Base-by-base conservation (phyloP, 2,888 invertebrate genomes). In the Pelosia muscerda region DNA sequence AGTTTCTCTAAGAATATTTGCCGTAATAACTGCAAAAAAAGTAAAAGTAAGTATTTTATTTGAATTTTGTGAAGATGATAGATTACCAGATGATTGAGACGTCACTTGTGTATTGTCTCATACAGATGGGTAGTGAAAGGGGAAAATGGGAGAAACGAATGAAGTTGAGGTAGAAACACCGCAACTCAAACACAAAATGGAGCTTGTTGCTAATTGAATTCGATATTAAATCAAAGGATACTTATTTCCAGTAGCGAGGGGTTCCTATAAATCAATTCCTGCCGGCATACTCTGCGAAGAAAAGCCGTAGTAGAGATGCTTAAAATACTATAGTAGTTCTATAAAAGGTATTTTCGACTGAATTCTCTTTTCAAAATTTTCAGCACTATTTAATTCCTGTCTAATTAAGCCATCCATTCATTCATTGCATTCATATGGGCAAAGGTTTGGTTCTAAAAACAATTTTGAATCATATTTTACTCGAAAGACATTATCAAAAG, bases 21-120 rank as follows among this genome's bases (percentile, higher is more conserved):
- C 49, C n/a, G 49, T 2, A 19, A 9, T 59, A 25, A 38, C 34
- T 8, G 23, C 10, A 59, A 19, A 15, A 19, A 38, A 34, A 25
- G 34, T 25, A 38, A 1, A 38, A 9, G 38, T 38, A 19, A 1
- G 22, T 13, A 34, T 22, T 34, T 26, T 22, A 34, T 59, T 3
- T 38, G 59, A 23, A 59, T 38, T 19, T 38, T 59, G 15, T 59
- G 34, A 59, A 25, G 1, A 38, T 38, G 38, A 59, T 25, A 59
- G 25, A 59, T 38, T 25, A 23, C 25, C 38, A 38, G 49, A 49
- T n/a, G 49, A 49, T 49, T n/a, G 42, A 42, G 42, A 42, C 6
- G 49, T 49, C 49, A n/a, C n/a, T 49, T n/a, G 49, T n/a, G 49
- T 9, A 49, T 49, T 49, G n/a, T 42, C 42, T 42, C 38, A 3